These are phyloP conservation scores for Fragum whitleyi DNA, from an alignment of 2,888 invertebrate species.

Conservation along the genomic window DNA sequence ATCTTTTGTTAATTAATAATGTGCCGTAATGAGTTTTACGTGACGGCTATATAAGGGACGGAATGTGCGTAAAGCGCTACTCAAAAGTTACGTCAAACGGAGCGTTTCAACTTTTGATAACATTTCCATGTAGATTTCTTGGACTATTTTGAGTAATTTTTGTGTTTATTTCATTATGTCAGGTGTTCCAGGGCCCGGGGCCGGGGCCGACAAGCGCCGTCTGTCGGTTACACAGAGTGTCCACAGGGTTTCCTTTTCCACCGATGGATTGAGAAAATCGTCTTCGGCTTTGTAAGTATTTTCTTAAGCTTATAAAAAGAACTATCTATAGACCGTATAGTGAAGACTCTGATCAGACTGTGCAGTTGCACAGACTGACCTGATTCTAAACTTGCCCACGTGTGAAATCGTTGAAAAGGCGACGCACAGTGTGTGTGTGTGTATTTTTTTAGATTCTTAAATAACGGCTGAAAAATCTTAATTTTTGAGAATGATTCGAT, in stretches of 20 bases:
- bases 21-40: neutral
- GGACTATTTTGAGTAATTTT: neutral
- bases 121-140: neutral
- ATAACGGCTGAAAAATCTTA: too few relatives aligned
- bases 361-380: too few relatives aligned
- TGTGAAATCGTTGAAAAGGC: neutral
- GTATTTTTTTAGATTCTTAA: too few relatives aligned
- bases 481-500: too few relatives aligned
- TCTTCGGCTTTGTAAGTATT: neutral
- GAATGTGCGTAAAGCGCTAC: neutral
- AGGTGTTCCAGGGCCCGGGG: conserved; percentile 7
- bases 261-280: conserved; percentile 9
- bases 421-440: neutral
- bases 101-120: neutral
- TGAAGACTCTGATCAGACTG: too few relatives aligned
- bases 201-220: neutral
- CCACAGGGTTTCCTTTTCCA: conserved; percentile 1
- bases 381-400: too few relatives aligned
- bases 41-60: neutral
- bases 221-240: conserved; percentile 6
- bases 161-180: conserved; percentile 1
- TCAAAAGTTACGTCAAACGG: neutral
- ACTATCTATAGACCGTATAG: neutral
- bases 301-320: neutral
- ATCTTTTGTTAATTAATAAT: neutral